These are phyloP conservation scores for Bicyclus anynana DNA, from an alignment of 1,140 invertebrate species.

Conservation along the genomic window DNA sequence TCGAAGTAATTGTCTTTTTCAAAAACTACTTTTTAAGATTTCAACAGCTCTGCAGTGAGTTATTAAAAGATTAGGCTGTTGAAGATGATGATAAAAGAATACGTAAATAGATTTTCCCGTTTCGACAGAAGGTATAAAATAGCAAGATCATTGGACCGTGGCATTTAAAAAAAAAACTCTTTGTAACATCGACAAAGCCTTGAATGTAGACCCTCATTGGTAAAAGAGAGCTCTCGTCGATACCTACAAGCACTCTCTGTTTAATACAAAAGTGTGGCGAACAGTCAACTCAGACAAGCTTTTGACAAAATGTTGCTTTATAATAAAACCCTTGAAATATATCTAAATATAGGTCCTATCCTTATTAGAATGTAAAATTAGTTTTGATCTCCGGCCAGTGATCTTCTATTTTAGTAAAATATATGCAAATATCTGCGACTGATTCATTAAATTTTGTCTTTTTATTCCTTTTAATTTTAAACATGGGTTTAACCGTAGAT, in stretches of 20 bases:
- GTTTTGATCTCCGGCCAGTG: neutral
- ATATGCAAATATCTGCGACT: too few species aligned
- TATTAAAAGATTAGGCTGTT: too few species aligned
- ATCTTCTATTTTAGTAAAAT: too few species aligned
- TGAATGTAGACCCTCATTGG: constrained; percentile 43
- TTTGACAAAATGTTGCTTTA: constrained; percentile 7
- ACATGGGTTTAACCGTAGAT: too few species aligned
- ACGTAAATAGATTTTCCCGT: too few species aligned
- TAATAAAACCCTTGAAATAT: neutral
- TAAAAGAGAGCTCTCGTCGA: constrained; percentile 34
- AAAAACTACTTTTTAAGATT: too few species aligned
- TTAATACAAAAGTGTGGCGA: constrained; percentile 52
- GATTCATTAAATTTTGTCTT: too few species aligned
- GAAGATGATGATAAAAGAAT: too few species aligned
- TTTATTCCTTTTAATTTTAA: too few species aligned
- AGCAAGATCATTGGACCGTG: neutral
- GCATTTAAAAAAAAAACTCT: neutral
- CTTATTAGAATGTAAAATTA: neutral
- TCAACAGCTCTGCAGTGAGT: too few species aligned
- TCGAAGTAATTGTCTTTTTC: too few species aligned
- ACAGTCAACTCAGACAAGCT: constrained; percentile 43
- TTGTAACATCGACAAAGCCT: constrained; percentile 29
- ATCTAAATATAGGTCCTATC: neutral
- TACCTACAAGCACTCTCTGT: constrained; percentile 34
- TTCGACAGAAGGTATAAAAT: neutral